Evolutionary conservation across 1,140 invertebrate species (phyloP).

Genomic region (Bombus waltoni): DNA sequence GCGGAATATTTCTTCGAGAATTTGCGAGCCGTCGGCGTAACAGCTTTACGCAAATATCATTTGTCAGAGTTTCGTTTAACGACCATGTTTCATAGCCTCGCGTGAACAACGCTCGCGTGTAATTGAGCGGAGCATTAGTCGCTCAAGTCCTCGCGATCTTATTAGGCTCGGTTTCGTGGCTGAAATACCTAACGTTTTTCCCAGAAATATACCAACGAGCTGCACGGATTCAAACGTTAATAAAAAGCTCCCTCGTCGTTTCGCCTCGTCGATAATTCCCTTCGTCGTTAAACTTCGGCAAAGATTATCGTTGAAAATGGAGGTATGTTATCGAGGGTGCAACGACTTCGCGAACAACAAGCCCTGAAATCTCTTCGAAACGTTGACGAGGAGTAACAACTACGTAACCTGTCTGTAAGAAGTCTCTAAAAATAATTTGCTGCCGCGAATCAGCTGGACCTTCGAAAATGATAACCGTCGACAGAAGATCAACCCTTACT

Average conservation of each 20-base stretch:
- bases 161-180: not conserved
- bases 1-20: slow-evolving; percentile 42
- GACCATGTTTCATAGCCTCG: not conserved
- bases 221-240: not conserved
- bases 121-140: not conserved
- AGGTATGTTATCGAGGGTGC: not conserved
- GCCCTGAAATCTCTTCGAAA: not conserved
- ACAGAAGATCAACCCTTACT: not conserved
- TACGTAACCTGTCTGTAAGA: not conserved
- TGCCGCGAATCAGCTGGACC: not conserved
- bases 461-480: not conserved
- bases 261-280: slow-evolving; percentile 11
- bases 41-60: slow-evolving; percentile 14
- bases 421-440: not conserved
- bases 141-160: not conserved
- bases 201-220: not conserved
- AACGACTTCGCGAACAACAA: not conserved
- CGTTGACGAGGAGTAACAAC: not conserved
- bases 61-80: not conserved
- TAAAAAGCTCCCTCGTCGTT: not conserved
- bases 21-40: not conserved
- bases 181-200: too few species aligned
- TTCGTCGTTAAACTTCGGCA: not conserved
- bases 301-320: not conserved
- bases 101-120: not conserved